Evolutionary conservation across 1,140 invertebrate species (phyloP).

Genomic region (Drosophila virilis): DNA sequence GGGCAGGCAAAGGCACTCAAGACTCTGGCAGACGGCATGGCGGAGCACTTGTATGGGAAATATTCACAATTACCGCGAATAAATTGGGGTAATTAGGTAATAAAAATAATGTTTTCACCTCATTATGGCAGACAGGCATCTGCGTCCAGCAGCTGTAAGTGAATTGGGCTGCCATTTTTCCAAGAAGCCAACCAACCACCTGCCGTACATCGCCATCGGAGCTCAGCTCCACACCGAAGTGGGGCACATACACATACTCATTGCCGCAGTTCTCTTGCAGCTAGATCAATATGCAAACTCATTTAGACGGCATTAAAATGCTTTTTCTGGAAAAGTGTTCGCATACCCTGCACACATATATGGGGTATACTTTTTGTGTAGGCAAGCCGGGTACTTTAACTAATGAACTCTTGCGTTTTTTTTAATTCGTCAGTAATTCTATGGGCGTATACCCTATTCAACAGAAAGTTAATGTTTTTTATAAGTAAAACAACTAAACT

Average conservation of each 20-base stretch:
- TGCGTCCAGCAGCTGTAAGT: constrained; percentile 45
- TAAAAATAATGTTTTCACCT: constrained; percentile 83
- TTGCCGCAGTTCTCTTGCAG: constrained; percentile 14
- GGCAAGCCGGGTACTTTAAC: not conserved
- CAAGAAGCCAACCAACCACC: constrained; percentile 50
- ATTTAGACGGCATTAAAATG: constrained; percentile 20
- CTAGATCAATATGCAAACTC: constrained; percentile 39
- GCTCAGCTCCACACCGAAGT: constrained; percentile 15
- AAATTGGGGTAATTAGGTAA: constrained; percentile 83
- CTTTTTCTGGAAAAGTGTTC: constrained; percentile 13
- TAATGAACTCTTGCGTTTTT: not conserved
- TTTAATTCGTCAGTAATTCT: too few species aligned
- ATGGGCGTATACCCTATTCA: too few species aligned
- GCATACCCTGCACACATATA: not conserved
- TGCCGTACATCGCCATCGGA: constrained; percentile 12
- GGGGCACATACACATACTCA: constrained; percentile 16
- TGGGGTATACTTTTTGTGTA: not conserved
- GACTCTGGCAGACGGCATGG: constrained; percentile 57
- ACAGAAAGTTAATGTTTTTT: too few species aligned
- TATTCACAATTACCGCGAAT: constrained; percentile 73
- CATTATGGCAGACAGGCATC: constrained; percentile 47
- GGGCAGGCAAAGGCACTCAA: not conserved
- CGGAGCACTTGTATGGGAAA: constrained; percentile 54
- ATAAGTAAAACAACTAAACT: too few species aligned
- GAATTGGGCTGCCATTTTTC: constrained; percentile 42